phyloP scores from a whole-genome alignment of 1,140 invertebrate species.

The Acromyrmex heyeri region DNA sequence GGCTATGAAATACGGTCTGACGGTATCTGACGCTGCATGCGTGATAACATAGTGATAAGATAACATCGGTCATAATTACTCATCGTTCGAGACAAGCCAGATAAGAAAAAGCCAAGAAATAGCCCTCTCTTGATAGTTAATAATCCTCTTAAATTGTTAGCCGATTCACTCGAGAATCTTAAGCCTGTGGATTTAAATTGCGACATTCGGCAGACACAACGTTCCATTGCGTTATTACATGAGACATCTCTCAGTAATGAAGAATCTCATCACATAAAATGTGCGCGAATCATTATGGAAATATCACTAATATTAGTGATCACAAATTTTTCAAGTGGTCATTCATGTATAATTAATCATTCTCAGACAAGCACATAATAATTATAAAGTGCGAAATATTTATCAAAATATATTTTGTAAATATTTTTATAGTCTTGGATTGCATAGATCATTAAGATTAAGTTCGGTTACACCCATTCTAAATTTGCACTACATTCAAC shows the following conservation, averaged over 20 bases:
- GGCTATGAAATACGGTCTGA: background rate
- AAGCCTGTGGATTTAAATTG: too few species aligned
- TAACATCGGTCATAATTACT: slow-evolving; percentile 70
- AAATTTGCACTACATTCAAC: too few species aligned
- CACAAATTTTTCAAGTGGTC: background rate
- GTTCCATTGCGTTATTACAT: background rate
- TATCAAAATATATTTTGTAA: background rate
- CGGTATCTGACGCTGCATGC: slow-evolving; percentile 48
- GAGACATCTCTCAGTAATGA: background rate
- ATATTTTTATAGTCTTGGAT: too few species aligned
- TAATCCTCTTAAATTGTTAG: background rate
- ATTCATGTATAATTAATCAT: background rate
- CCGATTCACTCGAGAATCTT: background rate
- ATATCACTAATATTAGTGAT: background rate
- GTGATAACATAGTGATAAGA: slow-evolving; percentile 76
- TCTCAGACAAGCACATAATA: background rate
- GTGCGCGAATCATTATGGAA: background rate
- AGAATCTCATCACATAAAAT: background rate
- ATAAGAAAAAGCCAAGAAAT: background rate
- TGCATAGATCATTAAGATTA: too few species aligned
- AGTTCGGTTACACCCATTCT: background rate
- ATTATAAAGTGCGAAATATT: too few species aligned
- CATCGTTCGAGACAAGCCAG: slow-evolving; percentile 51
- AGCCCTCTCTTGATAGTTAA: background rate
- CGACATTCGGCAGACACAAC: background rate